phyloP scores from a whole-genome alignment of 2,113 vertebrate genomes.

The Ornithorhynchus anatinus region DNA sequence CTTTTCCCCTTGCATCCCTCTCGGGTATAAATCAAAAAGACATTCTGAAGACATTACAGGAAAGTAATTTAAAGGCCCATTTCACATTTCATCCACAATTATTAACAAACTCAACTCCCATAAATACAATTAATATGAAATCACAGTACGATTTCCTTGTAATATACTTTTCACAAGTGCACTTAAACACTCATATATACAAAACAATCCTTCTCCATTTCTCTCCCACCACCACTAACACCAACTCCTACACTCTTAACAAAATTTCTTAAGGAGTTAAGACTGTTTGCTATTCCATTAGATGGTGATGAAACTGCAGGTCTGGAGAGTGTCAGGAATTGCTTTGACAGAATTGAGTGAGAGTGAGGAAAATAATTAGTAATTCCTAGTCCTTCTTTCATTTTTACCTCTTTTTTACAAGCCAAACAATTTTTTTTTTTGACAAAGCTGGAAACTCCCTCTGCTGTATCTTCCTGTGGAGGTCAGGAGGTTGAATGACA shows the following conservation, averaged over 20 bases:
- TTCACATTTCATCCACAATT: background rate
- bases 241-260: background rate
- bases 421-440: too few species aligned
- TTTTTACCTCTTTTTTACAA: slow-evolving; percentile 9
- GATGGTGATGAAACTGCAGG: slow-evolving; percentile 6
- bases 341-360: slow-evolving; percentile 9
- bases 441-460: too few species aligned
- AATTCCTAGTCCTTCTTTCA: background rate
- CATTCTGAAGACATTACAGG: slow-evolving; percentile 10
- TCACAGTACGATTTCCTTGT: background rate
- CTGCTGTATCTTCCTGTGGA: too few species aligned
- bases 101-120: background rate
- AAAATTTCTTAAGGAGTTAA: background rate
- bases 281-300: background rate
- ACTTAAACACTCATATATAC: background rate
- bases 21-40: too few species aligned
- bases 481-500: too few species aligned
- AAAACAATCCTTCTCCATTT: background rate
- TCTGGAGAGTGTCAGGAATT: slow-evolving; percentile 12
- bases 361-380: background rate
- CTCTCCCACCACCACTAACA: background rate
- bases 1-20: background rate
- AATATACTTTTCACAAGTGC: background rate
- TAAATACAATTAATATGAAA: too few species aligned
- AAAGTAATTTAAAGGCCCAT: background rate